These are phyloP conservation scores for Noctua janthe DNA, from an alignment of 2,888 invertebrate species.

Conservation along the genomic window DNA sequence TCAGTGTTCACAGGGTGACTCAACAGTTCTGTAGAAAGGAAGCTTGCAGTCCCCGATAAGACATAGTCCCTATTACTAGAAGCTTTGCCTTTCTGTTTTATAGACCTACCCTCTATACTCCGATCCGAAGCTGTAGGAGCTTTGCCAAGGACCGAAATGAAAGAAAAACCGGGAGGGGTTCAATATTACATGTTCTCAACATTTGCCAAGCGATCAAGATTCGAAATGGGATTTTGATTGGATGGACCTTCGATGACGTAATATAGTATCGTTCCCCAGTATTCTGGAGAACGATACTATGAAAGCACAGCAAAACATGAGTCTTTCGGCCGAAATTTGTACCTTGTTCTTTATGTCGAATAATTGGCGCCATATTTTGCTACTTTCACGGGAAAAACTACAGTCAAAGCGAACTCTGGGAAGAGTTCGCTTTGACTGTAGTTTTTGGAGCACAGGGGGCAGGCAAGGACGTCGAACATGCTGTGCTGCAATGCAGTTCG, in stretches of 20 bases:
- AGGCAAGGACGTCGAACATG: background rate
- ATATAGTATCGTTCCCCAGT: background rate
- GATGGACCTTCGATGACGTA: background rate
- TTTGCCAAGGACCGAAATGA: background rate
- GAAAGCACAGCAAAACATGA: background rate
- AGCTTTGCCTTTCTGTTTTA: slow-evolving; percentile 12
- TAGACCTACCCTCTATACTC: background rate
- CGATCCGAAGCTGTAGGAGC: background rate
- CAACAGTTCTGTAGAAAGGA: slow-evolving; percentile 5
- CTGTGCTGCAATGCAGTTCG: background rate
- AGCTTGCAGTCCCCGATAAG: slow-evolving; percentile 13
- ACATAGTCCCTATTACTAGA: background rate
- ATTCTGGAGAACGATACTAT: background rate
- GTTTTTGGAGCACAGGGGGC: background rate
- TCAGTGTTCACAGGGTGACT: background rate
- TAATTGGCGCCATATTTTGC: background rate
- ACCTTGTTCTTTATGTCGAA: background rate
- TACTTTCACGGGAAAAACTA: background rate
- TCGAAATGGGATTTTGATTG: background rate
- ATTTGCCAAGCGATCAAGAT: background rate
- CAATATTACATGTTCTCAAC: background rate
- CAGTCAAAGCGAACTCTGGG: too few species aligned
- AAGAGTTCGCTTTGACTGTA: background rate
- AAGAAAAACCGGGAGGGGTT: background rate
- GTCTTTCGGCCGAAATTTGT: background rate